A percentile compares a stretch with the other conserved stretches of the same genome.
phyloP scores from a whole-genome alignment of 2,797 vertebrate genomes.

The Percopsis omiscomaycus region DNA sequence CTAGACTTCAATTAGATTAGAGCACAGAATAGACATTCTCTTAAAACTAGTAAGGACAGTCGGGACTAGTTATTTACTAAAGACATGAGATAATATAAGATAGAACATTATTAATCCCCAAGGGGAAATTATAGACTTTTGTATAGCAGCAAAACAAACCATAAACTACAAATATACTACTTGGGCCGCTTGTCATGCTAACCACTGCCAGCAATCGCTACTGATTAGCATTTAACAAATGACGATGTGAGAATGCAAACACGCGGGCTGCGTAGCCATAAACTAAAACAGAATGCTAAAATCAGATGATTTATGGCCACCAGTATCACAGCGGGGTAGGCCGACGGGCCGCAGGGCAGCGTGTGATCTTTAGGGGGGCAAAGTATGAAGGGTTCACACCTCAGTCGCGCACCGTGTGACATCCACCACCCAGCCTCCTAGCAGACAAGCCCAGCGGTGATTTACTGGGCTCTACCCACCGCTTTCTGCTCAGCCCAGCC shows the following conservation, averaged over 20 bases:
- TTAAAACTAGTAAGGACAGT: constrained; percentile 4
- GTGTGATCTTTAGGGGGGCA: constrained; percentile 6
- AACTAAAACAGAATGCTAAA: neutral
- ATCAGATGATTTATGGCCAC: constrained; percentile 1
- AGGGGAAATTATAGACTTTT: no score
- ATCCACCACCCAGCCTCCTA: constrained; percentile 5
- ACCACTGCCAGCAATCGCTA: no score
- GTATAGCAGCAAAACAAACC: no score
- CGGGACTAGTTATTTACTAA: neutral
- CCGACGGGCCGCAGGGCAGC: neutral
- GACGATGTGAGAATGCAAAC: neutral
- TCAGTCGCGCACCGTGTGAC: constrained; percentile 1
- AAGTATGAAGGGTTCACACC: constrained; percentile 8
- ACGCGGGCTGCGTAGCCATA: neutral
- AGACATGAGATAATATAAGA: no score
- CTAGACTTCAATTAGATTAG: neutral
- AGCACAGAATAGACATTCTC: neutral
- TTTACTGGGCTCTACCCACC: constrained; percentile 3
- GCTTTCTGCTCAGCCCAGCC: constrained; percentile 11
- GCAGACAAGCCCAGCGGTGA: constrained; percentile 9
- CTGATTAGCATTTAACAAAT: no score
- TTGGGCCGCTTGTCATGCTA: no score
- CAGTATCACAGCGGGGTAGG: neutral
- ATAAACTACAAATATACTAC: no score
- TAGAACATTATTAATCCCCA: no score